Base-by-base conservation (phyloP, 2,113 vertebrate genomes). In the Apus apus region DNA sequence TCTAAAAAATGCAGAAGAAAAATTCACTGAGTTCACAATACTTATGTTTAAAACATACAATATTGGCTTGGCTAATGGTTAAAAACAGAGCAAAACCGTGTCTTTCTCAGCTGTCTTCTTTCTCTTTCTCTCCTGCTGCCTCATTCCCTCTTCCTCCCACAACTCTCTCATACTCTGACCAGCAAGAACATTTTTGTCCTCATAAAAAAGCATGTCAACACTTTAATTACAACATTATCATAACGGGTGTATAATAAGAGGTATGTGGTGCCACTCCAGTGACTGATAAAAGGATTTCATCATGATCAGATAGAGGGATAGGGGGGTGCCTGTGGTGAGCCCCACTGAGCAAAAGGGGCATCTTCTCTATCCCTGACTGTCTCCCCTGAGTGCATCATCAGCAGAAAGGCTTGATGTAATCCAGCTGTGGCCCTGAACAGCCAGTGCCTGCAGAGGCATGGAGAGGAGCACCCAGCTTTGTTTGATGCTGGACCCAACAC, bases 391-490 rank as follows among this genome's bases (percentile, higher is more conserved):
- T 0, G 1, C 5, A 6, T 45, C 3, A 3, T 36, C n/a, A 38
- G 67, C 21, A 11, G 62, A 67, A 90, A 86, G 58, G 29, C 43
- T 73, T 43, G 74, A 16, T 73, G 3, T 50, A 36, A 45, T 29
- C 60, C 5, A 3, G 21, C 26, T 61, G 53, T 17, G 20, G 3
- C 26, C n/a, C 60, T 45, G 36, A 79, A 22, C 1, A 8, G 9
- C 16, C 16, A 57, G 2, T 0, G 0, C 57, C 23, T 72, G 30
- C 1, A 2, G 29, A 58, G 23, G 45, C 20, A 29, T 3, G 6
- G 50, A 61, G 30, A 45, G 54, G 26, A 62, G 15, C 30, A 57
- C 29, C 25, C 57, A 77, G 56, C 58, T 20, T 4, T 16, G 13
- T 23, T 23, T 32, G 36, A 29, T 48, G 11, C 56, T 57, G 30